Conservation (phyloP, 2,113 vertebrate genomes). For the Cololabis saira region DNA sequence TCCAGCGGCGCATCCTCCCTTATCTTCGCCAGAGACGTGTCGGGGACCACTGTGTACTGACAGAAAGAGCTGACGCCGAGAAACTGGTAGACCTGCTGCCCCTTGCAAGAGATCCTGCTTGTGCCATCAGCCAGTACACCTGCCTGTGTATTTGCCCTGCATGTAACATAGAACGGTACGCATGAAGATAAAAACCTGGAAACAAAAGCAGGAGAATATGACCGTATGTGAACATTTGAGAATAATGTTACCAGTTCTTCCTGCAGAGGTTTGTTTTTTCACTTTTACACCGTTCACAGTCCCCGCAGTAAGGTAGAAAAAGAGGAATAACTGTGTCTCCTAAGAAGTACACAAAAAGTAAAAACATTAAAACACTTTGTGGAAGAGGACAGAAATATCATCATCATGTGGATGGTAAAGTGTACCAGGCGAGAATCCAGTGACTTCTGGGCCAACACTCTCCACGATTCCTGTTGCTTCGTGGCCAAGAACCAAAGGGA, state of each 20-base stretch:
- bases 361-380: not conserved
- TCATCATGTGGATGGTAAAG: not conserved
- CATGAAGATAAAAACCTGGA: not conserved
- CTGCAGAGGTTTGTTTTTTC: conserved; percentile 79
- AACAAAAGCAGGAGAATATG: not conserved
- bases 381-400: not conserved
- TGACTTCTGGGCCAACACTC: conserved; percentile 59
- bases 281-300: conserved; percentile 78
- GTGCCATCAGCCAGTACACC: conserved; percentile 64
- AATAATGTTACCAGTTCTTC: conserved; percentile 69
- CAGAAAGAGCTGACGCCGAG: conserved; percentile 57
- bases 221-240: not conserved
- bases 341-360: conserved; percentile 39
- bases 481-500: conserved; percentile 58
- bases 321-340: conserved; percentile 88
- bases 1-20: conserved; percentile 40
- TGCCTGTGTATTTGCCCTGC: conserved; percentile 34
- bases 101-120: conserved; percentile 59
- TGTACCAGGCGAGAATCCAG: conserved; percentile 47
- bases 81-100: conserved; percentile 64
- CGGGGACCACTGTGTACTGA: conserved; percentile 64
- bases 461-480: conserved; percentile 65
- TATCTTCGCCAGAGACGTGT: conserved; percentile 59
- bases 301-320: conserved; percentile 80
- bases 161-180: not conserved